phyloP scores from a whole-genome alignment of 1,140 invertebrate species.

The Magallana angulata region DNA sequence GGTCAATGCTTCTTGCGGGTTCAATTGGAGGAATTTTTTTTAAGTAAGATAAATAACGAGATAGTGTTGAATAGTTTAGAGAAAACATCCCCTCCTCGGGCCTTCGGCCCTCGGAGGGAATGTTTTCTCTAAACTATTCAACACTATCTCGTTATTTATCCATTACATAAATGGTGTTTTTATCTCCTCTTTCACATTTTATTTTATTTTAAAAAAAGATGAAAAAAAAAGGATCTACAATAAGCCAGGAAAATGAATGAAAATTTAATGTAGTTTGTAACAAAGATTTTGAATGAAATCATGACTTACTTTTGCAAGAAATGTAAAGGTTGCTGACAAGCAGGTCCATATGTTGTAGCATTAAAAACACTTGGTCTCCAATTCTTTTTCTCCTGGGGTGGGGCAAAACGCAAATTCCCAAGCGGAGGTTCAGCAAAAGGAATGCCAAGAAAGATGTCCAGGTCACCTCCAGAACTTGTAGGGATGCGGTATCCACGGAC shows the following conservation, averaged over 20 bases:
- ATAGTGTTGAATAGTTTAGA: too few relatives aligned
- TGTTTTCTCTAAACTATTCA: too few relatives aligned
- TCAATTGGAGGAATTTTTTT: too few relatives aligned
- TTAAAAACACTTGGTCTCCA: slow-evolving; percentile 59
- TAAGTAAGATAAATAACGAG: too few relatives aligned
- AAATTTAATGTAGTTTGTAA: too few relatives aligned
- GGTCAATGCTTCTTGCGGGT: too few relatives aligned
- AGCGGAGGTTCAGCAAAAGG: slow-evolving; percentile 95
- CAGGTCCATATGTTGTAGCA: slow-evolving; percentile 82
- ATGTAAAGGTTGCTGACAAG: slow-evolving; percentile 51
- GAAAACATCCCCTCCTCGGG: too few relatives aligned
- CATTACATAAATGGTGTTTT: too few relatives aligned
- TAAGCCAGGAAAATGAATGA: background rate
- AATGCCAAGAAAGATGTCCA: slow-evolving; percentile 79
- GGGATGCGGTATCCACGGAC: background rate
- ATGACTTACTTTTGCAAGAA: background rate
- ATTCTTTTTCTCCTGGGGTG: slow-evolving; percentile 85
- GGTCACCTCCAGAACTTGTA: background rate
- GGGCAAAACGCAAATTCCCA: slow-evolving; percentile 91
- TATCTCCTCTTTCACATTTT: background rate
- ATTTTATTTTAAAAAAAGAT: background rate
- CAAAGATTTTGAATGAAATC: too few relatives aligned
- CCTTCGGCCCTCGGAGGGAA: too few relatives aligned
- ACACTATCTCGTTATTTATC: too few relatives aligned
- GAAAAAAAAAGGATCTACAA: background rate